Conservation (phyloP, 2,113 vertebrate species). For the Blennius ocellaris region DNA sequence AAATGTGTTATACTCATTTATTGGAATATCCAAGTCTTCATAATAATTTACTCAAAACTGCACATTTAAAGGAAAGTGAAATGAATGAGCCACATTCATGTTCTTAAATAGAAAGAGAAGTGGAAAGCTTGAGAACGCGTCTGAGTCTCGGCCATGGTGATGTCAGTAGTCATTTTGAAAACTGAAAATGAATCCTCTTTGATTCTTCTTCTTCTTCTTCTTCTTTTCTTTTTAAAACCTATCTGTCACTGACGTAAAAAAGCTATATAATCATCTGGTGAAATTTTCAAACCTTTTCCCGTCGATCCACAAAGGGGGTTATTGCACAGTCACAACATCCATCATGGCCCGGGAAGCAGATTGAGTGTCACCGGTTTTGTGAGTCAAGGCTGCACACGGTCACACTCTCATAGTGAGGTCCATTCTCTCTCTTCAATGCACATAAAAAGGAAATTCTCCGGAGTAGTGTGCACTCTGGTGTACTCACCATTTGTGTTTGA, state of each 20-base stretch:
- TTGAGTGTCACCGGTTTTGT: neutral
- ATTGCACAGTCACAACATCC: constrained; percentile 6
- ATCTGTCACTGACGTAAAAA: neutral
- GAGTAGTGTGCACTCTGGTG: constrained; percentile 9
- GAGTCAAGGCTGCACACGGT: neutral
- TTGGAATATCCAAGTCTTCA: neutral
- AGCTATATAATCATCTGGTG: neutral
- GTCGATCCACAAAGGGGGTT: constrained; percentile 5
- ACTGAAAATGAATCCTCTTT: constrained; percentile 21
- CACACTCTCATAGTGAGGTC: constrained; percentile 1
- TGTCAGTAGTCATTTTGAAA: constrained; percentile 20
- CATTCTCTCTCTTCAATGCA: constrained; percentile 32
- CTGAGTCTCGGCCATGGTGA: constrained; percentile 16
- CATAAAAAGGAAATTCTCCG: constrained; percentile 61
- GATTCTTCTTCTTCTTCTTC: constrained; percentile 18
- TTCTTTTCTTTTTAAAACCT: neutral
- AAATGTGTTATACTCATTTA: neutral
- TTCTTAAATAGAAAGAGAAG: constrained; percentile 15
- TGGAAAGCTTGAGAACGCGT: constrained; percentile 49
- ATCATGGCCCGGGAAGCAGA: neutral
- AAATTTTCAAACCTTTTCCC: neutral
- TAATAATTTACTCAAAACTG: neutral
- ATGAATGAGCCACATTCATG: constrained; percentile 12
- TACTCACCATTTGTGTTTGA: constrained; percentile 19
- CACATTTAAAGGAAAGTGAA: neutral